Conservation (phyloP, 2,888 invertebrate genomes). For the Stenchaetothrips biformis region DNA sequence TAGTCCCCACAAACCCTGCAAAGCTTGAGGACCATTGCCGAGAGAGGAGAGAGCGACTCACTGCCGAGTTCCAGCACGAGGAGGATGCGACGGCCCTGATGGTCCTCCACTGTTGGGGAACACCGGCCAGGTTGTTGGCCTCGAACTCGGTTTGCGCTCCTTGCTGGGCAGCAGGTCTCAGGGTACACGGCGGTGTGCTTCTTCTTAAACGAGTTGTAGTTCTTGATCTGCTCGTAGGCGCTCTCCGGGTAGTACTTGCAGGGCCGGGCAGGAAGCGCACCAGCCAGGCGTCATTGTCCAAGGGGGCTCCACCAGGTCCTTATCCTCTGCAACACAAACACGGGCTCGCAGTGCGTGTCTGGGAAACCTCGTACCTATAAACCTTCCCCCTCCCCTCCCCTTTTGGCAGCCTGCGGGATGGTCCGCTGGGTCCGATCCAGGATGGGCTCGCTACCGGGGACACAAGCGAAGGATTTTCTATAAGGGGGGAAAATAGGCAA, state of each 20-base stretch:
- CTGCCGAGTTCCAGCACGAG: conserved; percentile 67
- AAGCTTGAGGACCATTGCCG: conserved; percentile 58
- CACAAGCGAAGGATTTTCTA: too few relatives aligned
- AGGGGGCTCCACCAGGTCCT: conserved; percentile 49
- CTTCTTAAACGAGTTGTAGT: conserved; percentile 63
- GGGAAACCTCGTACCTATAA: not conserved
- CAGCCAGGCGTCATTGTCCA: conserved; percentile 67
- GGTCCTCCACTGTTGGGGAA: conserved; percentile 45
- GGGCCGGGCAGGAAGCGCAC: conserved; percentile 75
- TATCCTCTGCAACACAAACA: conserved; percentile 38
- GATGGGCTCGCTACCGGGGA: too few relatives aligned
- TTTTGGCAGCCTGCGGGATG: too few relatives aligned
- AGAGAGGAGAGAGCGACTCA: conserved; percentile 57
- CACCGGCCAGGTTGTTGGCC: conserved; percentile 54
- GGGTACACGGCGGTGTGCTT: conserved; percentile 59
- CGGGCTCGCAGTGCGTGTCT: too few relatives aligned
- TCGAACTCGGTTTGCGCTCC: conserved; percentile 60
- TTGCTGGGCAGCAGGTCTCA: conserved; percentile 58
- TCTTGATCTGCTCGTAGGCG: conserved; percentile 69
- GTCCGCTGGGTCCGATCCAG: too few relatives aligned
- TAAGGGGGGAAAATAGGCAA: too few relatives aligned
- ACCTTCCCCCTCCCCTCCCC: not conserved
- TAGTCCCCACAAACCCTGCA: conserved; percentile 29
- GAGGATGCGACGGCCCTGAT: conserved; percentile 62
- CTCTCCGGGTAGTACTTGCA: conserved; percentile 81